Base-by-base conservation (phyloP, 2,888 invertebrate species). In the Steromphala cineraria region DNA sequence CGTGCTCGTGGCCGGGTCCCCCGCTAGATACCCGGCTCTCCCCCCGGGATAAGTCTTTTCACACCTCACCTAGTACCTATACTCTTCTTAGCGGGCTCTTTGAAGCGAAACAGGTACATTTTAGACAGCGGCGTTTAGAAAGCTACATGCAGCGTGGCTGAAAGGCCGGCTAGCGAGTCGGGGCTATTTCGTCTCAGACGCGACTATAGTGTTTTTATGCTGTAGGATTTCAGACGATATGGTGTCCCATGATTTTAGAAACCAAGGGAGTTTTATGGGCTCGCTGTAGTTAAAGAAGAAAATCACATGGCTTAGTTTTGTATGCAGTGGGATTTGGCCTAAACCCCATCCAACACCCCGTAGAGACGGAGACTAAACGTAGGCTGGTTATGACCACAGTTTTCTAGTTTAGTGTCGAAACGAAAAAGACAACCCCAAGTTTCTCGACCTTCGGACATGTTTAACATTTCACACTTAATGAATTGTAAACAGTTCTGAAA, bases 391-490 rank as follows among this genome's bases (percentile, higher is more conserved):
- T 71, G n/a, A 36, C 40, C 40, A 40, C 1, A 31, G 46, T n/a
- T 40, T 36, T 28, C 36, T 19, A 36, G 40, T 71, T 71, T 40
- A 36, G 36, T 71, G 40, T 71, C 71, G n/a, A 71, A 36, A 19
- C 31, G 28, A 31, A 36, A 31, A 40, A 40, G 40, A 31, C 40
- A 19, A 19, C 4, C 71, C n/a, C 19, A 3, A n/a, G 36, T 19
- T 2, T 3, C 36, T 31, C 40, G 36, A 46, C 46, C 40, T 36
- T 31, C 71, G 36, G 36, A 40, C 71, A 71, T 71, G 36, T 36
- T 71, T 71, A 71, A 36, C 71, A 71, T 71, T 71, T 71, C 36
- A 71, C 71, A 36, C 71, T 71, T 71, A 71, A 71, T 71, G 71
- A 71, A 40, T 31, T 71, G 28, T 71, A 71, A 71, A 71, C 71